A percentile compares a stretch with the other conserved stretches of the same genome.
phyloP scores from a whole-genome alignment of 2,113 vertebrate species.

The Picathartes gymnocephalus region DNA sequence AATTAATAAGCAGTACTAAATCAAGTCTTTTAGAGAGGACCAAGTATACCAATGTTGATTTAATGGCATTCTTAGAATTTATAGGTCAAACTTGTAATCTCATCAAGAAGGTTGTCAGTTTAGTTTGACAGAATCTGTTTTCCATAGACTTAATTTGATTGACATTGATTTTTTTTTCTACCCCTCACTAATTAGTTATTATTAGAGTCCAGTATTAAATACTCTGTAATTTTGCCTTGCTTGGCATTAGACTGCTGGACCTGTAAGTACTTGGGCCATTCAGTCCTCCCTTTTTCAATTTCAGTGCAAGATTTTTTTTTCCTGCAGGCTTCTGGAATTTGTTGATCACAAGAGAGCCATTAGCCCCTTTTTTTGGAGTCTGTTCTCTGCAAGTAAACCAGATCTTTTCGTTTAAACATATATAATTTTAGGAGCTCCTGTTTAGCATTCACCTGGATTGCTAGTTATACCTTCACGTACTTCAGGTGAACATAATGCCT shows the following conservation, averaged over 20 bases:
- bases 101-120: conserved; percentile 19
- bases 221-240: neutral
- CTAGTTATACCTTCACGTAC: neutral
- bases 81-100: conserved; percentile 6
- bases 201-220: neutral
- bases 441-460: neutral
- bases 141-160: conserved; percentile 29
- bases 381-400: neutral
- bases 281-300: neutral
- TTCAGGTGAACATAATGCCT: neutral
- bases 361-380: neutral
- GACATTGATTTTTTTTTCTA: conserved; percentile 40
- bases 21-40: neutral
- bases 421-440: neutral
- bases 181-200: neutral
- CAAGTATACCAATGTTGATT: neutral
- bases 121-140: conserved; percentile 22
- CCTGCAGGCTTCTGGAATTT: neutral
- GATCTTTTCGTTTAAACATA: neutral
- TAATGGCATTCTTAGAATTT: conserved; percentile 1
- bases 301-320: neutral
- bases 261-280: neutral
- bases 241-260: neutral
- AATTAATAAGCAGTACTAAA: conserved; percentile 9
- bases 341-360: neutral